Percentiles rank a stretch among this genome's conserved stretches.
Evolutionary conservation across 2,888 invertebrate genomes (phyloP).

Genomic region (Himalopsyche tibetana): DNA sequence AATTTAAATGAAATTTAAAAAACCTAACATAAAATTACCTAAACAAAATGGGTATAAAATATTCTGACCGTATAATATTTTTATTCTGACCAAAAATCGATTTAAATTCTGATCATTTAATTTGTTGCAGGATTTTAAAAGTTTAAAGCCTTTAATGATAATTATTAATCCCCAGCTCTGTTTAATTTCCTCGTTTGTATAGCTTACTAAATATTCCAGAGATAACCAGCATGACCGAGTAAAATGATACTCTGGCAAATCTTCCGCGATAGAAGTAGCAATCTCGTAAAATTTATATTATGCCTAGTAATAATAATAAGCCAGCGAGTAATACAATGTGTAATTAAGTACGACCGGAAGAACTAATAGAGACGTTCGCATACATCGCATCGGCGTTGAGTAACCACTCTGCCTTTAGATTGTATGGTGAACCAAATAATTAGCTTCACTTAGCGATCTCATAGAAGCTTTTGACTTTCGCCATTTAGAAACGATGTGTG

Average conservation of each 20-base stretch:
- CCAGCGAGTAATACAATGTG: conserved; percentile 55
- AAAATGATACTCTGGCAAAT: conserved; percentile 52
- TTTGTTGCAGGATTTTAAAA: no score
- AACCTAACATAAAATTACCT: no score
- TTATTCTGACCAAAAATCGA: no score
- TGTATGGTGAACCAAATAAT: conserved; percentile 49
- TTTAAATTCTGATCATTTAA: no score
- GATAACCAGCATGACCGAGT: conserved; percentile 45
- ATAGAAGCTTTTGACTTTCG: conserved; percentile 35
- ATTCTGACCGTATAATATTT: no score
- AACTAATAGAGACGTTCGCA: conserved; percentile 44
- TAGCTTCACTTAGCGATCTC: conserved; percentile 46
- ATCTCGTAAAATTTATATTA: conserved; percentile 56
- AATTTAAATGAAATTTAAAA: no score
- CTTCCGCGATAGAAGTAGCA: conserved; percentile 41
- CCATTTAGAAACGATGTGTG: conserved; percentile 23
- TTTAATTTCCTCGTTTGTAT: conserved; percentile 5
- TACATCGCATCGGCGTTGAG: conserved; percentile 37
- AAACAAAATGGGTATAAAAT: no score
- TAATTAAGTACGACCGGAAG: conserved; percentile 58
- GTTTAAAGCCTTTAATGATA: no score
- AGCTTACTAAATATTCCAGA: neutral
- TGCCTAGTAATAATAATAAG: conserved; percentile 61
- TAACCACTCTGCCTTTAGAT: conserved; percentile 45
- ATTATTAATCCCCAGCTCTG: neutral